Evolutionary conservation across 2,113 vertebrate species (phyloP), one percentile per base, ranked within the genome.

Genomic region (Mormyrus iriodes): DNA sequence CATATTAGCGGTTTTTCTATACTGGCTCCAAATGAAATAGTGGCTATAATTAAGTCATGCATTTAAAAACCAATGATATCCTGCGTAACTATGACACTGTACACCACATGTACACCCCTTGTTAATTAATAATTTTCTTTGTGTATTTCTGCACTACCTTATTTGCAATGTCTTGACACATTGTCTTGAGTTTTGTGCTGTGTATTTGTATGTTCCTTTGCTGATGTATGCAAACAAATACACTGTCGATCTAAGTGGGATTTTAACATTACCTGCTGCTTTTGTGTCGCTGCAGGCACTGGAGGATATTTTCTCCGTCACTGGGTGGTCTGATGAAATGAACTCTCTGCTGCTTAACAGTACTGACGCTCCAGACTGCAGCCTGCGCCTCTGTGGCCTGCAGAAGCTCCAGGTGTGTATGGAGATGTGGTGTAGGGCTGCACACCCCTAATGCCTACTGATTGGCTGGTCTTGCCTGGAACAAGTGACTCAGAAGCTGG

Each of bases 321-420:
- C 93, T 10, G 94, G 90, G 49, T 85, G 21, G n/a, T 94, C 94
- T n/a, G 93, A 94, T 4, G 95, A 94, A 0, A 93, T 96, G 90
- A 94, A 96, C 86, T 94, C 94, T 51, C 93, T 97, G 5, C 91
- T 97, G 0, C 69, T 95, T 1, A 93, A 79, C 82, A 92, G 91
- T 39, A 89, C 49, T 73, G 89, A 95, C 27, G 93, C 93, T 65
- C 89, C 94, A 27, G 96, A 97, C 91, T 95, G 94, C 0, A 88
- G 93, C 86, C 86, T 97, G 9, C 94, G 95, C 89, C 95, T 97
- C 46, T 95, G 94, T 15, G 94, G 93, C 76, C 95, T 98, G 42
- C 97, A 98, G 90, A 97, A 93, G 88, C 95, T 96, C 3, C 93
- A 95, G 96, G 96, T 96, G 48, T 31, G 58, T 83, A 42, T 39